Percentiles rank a stretch among this genome's conserved stretches.
Conservation (phyloP, 2,113 vertebrate species). For the Pomatorhinus ruficollis region DNA sequence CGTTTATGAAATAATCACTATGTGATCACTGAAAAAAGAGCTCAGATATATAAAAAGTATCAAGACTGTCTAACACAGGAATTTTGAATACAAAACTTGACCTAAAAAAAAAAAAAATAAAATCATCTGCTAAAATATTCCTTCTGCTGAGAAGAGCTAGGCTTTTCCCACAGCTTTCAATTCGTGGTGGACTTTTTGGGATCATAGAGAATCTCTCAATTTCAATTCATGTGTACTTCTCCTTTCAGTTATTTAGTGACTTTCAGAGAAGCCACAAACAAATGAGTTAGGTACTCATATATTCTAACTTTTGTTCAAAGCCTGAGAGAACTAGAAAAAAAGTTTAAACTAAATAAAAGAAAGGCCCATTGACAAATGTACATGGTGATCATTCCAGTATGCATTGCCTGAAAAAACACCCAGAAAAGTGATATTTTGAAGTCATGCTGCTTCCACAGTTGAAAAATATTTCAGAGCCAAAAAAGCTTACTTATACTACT, state of each 20-base stretch:
- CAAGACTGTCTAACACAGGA: neutral
- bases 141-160: neutral
- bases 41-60: neutral
- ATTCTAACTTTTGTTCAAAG: neutral
- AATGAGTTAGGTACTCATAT: neutral
- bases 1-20: neutral
- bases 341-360: neutral
- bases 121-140: neutral
- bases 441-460: neutral
- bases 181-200: neutral
- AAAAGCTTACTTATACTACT: neutral
- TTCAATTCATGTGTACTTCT: accelerated
- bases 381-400: neutral
- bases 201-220: neutral
- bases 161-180: neutral
- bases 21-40: neutral
- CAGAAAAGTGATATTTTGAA: neutral
- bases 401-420: neutral
- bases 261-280: neutral
- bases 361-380: neutral
- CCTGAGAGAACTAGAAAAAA: neutral
- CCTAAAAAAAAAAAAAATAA: neutral
- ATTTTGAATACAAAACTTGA: neutral
- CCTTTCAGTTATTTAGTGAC: neutral
- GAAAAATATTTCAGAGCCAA: neutral